Percentiles rank a stretch among this genome's conserved stretches.
These are phyloP conservation scores for Triplophysa dalaica DNA, from an alignment of 2,113 vertebrate species.

Conservation along the genomic window DNA sequence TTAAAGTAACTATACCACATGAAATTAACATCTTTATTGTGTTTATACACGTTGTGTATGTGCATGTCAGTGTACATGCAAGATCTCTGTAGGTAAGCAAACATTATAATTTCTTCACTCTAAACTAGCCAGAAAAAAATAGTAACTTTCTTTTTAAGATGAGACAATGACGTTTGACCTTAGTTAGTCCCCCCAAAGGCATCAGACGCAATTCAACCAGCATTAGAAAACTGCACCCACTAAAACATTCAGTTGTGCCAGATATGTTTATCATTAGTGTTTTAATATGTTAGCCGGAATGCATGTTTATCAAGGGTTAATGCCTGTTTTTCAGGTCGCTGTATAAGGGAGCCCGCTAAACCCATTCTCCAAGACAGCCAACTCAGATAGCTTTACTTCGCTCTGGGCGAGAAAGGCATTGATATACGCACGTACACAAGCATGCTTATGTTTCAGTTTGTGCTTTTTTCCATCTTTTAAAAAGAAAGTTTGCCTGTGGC, in stretches of 20 bases:
- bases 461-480: slow-evolving; percentile 34
- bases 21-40: background rate
- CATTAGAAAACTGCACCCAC: background rate
- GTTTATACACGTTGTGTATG: background rate
- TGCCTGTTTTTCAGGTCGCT: slow-evolving; percentile 42
- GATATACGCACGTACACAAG: slow-evolving; percentile 28
- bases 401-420: slow-evolving; percentile 25
- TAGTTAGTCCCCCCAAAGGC: background rate
- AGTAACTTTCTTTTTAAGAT: background rate
- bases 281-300: slow-evolving; percentile 16
- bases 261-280: slow-evolving; percentile 27
- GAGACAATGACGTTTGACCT: slow-evolving; percentile 15
- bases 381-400: slow-evolving; percentile 27
- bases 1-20: background rate
- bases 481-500: slow-evolving; percentile 27
- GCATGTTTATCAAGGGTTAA: slow-evolving; percentile 36
- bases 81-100: background rate
- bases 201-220: background rate
- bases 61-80: no score
- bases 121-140: background rate
- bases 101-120: slow-evolving; percentile 1
- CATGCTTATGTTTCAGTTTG: slow-evolving; percentile 34
- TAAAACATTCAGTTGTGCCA: slow-evolving; percentile 24
- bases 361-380: slow-evolving; percentile 33
- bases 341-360: slow-evolving; percentile 21